Percentiles rank a stretch among this genome's conserved stretches.
Evolutionary conservation across 1,140 invertebrate species (phyloP).

Genomic region (Dryas iulia): DNA sequence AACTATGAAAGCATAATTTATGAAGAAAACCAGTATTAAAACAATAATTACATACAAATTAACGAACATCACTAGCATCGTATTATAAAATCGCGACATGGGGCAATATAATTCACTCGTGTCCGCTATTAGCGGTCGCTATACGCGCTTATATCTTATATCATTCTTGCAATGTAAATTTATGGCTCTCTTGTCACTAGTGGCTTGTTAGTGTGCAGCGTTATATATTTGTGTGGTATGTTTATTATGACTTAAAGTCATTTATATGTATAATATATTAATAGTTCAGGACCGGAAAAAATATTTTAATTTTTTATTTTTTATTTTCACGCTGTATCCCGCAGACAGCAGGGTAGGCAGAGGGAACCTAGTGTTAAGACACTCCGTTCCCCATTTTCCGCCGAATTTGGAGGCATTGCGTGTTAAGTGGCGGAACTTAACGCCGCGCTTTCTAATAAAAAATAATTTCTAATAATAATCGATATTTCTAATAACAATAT

Average conservation of each 20-base stretch:
- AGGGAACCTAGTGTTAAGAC: neutral
- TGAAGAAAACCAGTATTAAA: neutral
- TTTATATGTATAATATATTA: too few relatives aligned
- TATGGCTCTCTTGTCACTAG: slow-evolving; percentile 24
- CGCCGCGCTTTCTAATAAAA: too few relatives aligned
- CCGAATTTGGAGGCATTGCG: too few relatives aligned
- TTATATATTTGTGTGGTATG: neutral
- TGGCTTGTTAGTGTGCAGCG: slow-evolving; percentile 15
- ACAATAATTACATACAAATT: neutral
- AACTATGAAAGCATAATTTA: too few relatives aligned
- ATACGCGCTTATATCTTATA: slow-evolving; percentile 26
- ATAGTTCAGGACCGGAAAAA: too few relatives aligned
- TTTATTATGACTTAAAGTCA: neutral
- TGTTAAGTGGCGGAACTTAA: too few relatives aligned
- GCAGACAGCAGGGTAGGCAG: too few relatives aligned
- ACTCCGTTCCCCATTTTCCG: too few relatives aligned
- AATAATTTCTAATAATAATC: too few relatives aligned
- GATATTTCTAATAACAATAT: too few relatives aligned
- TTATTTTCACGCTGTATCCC: too few relatives aligned
- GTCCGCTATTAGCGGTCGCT: slow-evolving; percentile 36
- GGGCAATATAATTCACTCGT: slow-evolving; percentile 46
- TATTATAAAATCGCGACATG: slow-evolving; percentile 42
- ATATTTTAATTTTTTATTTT: too few relatives aligned
- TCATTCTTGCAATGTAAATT: slow-evolving; percentile 12
- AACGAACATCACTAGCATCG: slow-evolving; percentile 18